A percentile compares a stretch with the other conserved stretches of the same genome.
Evolutionary conservation across 2,113 vertebrate genomes (phyloP).

Genomic region (Thamnophis sirtalis): DNA sequence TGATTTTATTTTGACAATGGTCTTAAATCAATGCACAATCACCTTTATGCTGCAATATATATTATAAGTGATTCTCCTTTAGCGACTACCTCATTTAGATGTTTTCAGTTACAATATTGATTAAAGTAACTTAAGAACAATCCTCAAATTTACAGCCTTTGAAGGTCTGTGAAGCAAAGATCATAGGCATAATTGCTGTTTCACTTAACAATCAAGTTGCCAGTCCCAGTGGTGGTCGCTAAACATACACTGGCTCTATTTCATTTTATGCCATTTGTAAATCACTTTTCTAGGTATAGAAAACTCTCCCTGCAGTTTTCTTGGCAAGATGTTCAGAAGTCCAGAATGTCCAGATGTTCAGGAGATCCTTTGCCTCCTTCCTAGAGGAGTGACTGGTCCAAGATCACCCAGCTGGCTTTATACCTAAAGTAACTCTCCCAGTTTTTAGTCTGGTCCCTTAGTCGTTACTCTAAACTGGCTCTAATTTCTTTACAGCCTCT

Average conservation of each 20-base stretch:
- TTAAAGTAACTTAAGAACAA: neutral
- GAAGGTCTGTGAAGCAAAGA: neutral
- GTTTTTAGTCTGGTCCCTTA: neutral
- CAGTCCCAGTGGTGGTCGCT: neutral
- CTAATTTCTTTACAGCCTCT: neutral
- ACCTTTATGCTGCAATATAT: neutral
- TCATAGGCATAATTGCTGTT: neutral
- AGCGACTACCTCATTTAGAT: neutral
- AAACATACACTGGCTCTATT: neutral
- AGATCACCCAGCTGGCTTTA: neutral
- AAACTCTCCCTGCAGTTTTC: neutral
- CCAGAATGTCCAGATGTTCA: neutral
- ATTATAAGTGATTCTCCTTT: neutral
- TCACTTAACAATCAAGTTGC: neutral
- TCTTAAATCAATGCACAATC: neutral
- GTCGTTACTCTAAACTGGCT: neutral
- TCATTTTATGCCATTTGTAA: neutral
- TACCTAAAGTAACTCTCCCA: neutral
- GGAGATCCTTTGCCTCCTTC: neutral
- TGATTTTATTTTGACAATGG: neutral
- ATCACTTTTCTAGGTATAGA: neutral
- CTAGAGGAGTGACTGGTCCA: neutral
- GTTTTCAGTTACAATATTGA: neutral
- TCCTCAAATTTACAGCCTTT: neutral
- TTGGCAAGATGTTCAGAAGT: neutral